Evolutionary conservation across 2,113 vertebrate genomes (phyloP).

Genomic region (Microtus montanus): DNA sequence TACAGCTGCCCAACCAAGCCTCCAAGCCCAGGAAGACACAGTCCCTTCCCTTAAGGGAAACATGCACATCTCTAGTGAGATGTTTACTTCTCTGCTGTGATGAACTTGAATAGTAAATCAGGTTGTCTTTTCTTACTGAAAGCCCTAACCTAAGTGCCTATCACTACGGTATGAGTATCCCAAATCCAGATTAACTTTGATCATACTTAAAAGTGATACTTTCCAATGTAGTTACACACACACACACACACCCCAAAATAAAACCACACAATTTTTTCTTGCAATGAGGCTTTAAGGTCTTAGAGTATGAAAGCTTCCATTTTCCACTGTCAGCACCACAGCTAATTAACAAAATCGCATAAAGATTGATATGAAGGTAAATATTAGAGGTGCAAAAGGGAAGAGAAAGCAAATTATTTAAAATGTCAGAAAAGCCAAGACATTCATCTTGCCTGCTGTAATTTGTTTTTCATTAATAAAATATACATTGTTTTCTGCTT

Average conservation of each 20-base stretch:
- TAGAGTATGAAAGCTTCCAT: not conserved
- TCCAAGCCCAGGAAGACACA: slow-evolving; percentile 83
- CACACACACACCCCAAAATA: not conserved
- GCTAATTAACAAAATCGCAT: slow-evolving; percentile 86
- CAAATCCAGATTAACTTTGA: slow-evolving; percentile 56
- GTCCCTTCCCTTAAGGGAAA: slow-evolving; percentile 82
- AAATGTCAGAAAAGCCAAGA: slow-evolving; percentile 78
- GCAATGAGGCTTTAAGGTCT: slow-evolving; percentile 75
- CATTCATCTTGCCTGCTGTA: slow-evolving; percentile 72
- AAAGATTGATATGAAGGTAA: slow-evolving; percentile 83
- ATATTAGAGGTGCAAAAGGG: slow-evolving; percentile 81
- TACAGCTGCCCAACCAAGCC: slow-evolving; percentile 86
- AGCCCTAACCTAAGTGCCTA: slow-evolving; percentile 55
- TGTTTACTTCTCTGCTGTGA: slow-evolving; percentile 74
- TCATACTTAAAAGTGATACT: slow-evolving; percentile 64
- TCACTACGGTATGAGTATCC: not conserved
- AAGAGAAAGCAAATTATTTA: slow-evolving; percentile 76
- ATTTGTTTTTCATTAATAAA: slow-evolving; percentile 86
- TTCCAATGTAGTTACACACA: slow-evolving; percentile 47
- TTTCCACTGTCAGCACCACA: slow-evolving; percentile 59
- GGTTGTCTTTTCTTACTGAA: slow-evolving; percentile 53
- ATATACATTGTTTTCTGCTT: slow-evolving; percentile 85
- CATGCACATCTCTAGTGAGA: slow-evolving; percentile 78
- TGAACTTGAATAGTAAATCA: slow-evolving; percentile 78
- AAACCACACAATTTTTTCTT: slow-evolving; percentile 67